Evolutionary conservation across 2,797 vertebrate species (phyloP), one percentile per base, ranked within the genome.

Genomic region (Hipposideros larvatus): DNA sequence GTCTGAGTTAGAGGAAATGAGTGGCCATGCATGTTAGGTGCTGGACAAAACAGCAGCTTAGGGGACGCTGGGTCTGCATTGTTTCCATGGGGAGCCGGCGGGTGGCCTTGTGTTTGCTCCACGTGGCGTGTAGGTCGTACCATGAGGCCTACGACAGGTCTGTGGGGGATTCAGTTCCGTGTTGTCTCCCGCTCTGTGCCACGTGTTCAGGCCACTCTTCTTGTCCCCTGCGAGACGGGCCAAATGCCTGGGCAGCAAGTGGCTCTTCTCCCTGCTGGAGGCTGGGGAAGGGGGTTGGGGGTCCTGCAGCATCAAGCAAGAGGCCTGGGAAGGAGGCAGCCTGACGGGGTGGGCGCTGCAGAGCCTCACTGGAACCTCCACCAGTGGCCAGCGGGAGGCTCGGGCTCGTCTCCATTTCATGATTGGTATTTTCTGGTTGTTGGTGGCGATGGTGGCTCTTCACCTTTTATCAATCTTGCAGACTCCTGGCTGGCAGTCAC

Each of bases 1-100:
- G 75, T 89, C 96, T 5, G 37, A 96, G 94, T 68, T 48, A 11
- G 79, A 80, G 89, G 87, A 94, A 88, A 63, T 63, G 97, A 95
- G 97, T 59, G 94, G 41, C 46, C 48, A 82, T 77, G 3, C n/a
- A 28, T 13, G 41, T 19, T 22, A 43, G 73, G 75, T 4, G 5
- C 91, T n/a, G 28, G 87, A 34, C 61, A 31, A 2, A 46, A 10
- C 13, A 4, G 26, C 68, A 31, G 16, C 37, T 0, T 2, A 2
- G 34, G 48, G 86, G 31, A 0, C 0, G 0, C 37, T 55, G 1
- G 5, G 15, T 31, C 59, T n/a, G 80, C 11, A 0, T 57, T 11
- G 0, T 26, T 11, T 41, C 53, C 41, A 6, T 6, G 1, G 48
- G n/a, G 75, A 43, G 34, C 1, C 0, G 0, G 11, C 0, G 2